phyloP scores from a whole-genome alignment of 2,113 vertebrate species.

The Origma solitaria region DNA sequence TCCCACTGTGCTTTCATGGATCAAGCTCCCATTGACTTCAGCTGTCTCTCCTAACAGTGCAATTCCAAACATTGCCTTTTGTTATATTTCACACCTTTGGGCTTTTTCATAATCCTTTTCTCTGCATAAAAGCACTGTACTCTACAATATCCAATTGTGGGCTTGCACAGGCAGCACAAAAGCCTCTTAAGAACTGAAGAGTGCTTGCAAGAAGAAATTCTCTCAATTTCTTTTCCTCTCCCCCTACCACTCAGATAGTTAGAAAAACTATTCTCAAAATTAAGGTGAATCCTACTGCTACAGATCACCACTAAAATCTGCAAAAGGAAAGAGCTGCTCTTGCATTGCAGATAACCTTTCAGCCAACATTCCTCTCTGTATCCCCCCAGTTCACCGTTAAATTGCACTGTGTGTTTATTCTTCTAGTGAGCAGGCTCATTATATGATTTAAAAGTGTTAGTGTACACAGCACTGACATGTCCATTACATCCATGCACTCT shows the following conservation, averaged over 20 bases:
- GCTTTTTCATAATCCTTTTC: neutral
- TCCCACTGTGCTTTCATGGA: constrained; percentile 4
- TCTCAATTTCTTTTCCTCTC: neutral
- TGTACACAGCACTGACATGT: neutral
- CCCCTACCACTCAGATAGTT: neutral
- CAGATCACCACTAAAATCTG: neutral
- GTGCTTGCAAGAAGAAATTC: neutral
- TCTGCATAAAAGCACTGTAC: neutral
- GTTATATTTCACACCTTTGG: neutral
- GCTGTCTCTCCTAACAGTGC: neutral
- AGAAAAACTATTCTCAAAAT: neutral
- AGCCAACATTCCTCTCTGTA: neutral
- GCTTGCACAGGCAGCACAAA: neutral
- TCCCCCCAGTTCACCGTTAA: neutral
- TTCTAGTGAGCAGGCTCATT: constrained; percentile 12
- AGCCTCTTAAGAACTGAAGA: neutral
- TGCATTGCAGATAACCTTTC: neutral
- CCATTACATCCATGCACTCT: neutral
- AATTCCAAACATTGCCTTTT: neutral
- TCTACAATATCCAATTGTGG: neutral
- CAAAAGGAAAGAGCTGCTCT: neutral
- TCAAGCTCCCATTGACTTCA: constrained; percentile 27
- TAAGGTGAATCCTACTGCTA: neutral
- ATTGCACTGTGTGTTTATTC: constrained; percentile 2
- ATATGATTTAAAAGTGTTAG: neutral